Conservation (phyloP, 2,888 invertebrate genomes). For the Drosophila merina region DNA sequence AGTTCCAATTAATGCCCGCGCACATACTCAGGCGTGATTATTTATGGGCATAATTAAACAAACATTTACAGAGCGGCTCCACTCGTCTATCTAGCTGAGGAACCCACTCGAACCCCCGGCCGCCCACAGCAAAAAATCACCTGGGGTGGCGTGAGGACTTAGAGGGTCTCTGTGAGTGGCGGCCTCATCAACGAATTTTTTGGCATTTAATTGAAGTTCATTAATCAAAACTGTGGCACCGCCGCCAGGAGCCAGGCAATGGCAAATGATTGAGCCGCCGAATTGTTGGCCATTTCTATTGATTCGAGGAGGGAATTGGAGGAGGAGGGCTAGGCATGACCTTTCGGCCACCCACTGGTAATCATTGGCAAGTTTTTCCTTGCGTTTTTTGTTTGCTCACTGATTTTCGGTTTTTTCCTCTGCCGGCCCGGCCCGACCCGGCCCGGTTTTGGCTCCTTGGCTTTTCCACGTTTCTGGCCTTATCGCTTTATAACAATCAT, state of each 20-base stretch:
- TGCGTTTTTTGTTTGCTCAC: slow-evolving; percentile 40
- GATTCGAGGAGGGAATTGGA: slow-evolving; percentile 5
- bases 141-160: neutral
- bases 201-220: slow-evolving; percentile 67
- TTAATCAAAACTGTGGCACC: slow-evolving; percentile 62
- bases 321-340: slow-evolving; percentile 52
- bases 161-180: slow-evolving; percentile 5
- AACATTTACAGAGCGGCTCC: slow-evolving; percentile 56
- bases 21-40: slow-evolving; percentile 66
- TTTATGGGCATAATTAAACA: slow-evolving; percentile 76
- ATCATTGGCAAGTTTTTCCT: slow-evolving; percentile 62
- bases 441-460: slow-evolving; percentile 32
- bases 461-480: slow-evolving; percentile 53
- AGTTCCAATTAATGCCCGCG: slow-evolving; percentile 59
- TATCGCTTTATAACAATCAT: slow-evolving; percentile 70
- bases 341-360: slow-evolving; percentile 50
- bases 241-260: slow-evolving; percentile 12
- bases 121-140: slow-evolving; percentile 22
- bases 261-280: slow-evolving; percentile 47
- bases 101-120: slow-evolving; percentile 29
- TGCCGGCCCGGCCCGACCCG: slow-evolving; percentile 2
- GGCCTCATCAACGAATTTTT: slow-evolving; percentile 51
- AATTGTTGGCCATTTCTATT: slow-evolving; percentile 60
- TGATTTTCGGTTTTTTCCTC: slow-evolving; percentile 7
- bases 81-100: slow-evolving; percentile 43